Evolutionary conservation across 1,140 invertebrate species (phyloP).

Genomic region (Cyclina sinensis): DNA sequence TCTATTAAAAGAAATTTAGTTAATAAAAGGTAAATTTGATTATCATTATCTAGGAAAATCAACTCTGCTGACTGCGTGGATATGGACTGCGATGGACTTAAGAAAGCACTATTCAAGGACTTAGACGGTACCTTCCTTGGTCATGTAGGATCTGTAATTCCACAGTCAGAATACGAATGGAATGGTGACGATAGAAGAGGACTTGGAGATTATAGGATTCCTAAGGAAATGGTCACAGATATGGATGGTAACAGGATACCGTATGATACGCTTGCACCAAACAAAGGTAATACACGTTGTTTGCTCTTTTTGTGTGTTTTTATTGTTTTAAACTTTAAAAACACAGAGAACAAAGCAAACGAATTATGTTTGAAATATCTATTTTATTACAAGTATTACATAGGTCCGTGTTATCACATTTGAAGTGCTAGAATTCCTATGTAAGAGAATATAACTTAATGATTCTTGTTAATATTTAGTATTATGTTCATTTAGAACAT

Average conservation of each 20-base stretch:
- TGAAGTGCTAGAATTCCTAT: too few species aligned
- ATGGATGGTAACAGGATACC: constrained; percentile 38
- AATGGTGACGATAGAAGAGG: constrained; percentile 79
- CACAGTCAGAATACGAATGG: constrained; percentile 84
- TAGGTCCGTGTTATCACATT: too few species aligned
- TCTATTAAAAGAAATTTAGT: too few species aligned
- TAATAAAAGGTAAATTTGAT: too few species aligned
- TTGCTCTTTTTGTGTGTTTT: too few species aligned
- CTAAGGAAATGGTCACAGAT: constrained; percentile 78
- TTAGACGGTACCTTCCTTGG: constrained; percentile 83
- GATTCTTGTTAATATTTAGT: too few species aligned
- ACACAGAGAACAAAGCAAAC: too few species aligned
- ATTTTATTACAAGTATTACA: too few species aligned
- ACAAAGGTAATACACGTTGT: constrained; percentile 76
- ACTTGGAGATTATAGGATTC: constrained; percentile 85
- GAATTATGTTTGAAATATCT: too few species aligned
- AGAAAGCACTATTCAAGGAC: constrained; percentile 83
- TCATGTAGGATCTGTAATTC: constrained; percentile 71
- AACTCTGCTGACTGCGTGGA: constrained; percentile 84
- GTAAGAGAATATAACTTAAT: too few species aligned
- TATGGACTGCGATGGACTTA: constrained; percentile 85
- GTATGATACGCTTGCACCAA: constrained; percentile 62
- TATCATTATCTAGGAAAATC: constrained; percentile 76
- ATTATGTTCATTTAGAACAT: too few species aligned
- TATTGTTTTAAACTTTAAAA: too few species aligned